Percentiles rank a stretch among this genome's conserved stretches.
These are phyloP conservation scores for Chelonoidis abingdonii DNA, from an alignment of 2,113 vertebrate species.

Conservation along the genomic window DNA sequence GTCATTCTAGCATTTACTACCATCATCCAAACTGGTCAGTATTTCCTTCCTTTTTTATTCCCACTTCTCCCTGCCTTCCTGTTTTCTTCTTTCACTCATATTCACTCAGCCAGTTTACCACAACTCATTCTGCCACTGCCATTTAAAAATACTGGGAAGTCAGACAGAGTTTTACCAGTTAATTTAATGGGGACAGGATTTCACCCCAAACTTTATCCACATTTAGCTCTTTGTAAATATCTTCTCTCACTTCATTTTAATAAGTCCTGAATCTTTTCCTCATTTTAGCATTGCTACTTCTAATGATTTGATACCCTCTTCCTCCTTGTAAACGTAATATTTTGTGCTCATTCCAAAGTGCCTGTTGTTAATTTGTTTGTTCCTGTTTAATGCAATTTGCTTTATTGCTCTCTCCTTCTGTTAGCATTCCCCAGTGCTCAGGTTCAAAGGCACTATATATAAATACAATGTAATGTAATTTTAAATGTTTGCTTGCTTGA, in stretches of 20 bases:
- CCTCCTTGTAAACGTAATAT: neutral
- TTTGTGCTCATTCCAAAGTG: neutral
- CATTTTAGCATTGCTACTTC: neutral
- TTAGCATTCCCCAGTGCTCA: neutral
- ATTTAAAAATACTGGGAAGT: neutral
- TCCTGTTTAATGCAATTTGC: neutral
- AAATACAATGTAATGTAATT: neutral
- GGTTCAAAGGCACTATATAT: constrained; percentile 9
- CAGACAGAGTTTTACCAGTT: neutral
- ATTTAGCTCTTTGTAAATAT: neutral
- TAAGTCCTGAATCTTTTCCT: neutral
- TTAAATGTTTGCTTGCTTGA: constrained; percentile 13
- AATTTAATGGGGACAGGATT: neutral
- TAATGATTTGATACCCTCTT: neutral
- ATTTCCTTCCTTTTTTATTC: neutral
- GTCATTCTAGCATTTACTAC: neutral
- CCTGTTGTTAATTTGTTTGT: neutral
- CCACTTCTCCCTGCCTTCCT: neutral
- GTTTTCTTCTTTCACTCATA: neutral
- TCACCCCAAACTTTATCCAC: neutral
- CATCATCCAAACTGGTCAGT: neutral
- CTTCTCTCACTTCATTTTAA: neutral
- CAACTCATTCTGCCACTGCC: neutral
- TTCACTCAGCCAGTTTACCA: neutral
- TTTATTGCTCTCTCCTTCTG: neutral